These are phyloP conservation scores for Arizona elegans DNA, from an alignment of 2,113 vertebrate species.

Conservation along the genomic window DNA sequence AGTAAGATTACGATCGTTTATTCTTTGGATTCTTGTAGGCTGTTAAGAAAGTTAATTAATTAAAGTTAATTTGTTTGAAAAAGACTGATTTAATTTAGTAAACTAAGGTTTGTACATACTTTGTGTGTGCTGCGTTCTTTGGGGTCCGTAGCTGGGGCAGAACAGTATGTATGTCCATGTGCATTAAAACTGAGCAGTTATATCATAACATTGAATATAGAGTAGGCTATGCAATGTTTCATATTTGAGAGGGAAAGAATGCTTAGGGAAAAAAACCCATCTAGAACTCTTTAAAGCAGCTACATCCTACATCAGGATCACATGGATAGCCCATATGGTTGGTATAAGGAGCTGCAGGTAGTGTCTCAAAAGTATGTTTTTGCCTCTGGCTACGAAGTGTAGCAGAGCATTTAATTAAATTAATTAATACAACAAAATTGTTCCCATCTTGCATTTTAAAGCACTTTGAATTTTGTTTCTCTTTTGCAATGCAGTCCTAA, in stretches of 20 bases:
- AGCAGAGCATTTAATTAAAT: neutral
- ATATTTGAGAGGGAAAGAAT: neutral
- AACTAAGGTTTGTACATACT: too few species aligned
- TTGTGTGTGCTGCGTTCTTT: too few species aligned
- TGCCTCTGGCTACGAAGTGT: neutral
- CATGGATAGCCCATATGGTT: too few species aligned
- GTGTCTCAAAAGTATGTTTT: neutral
- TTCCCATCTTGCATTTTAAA: neutral
- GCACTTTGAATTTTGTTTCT: neutral
- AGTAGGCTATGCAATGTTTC: neutral
- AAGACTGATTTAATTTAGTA: too few species aligned
- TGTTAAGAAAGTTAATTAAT: too few species aligned
- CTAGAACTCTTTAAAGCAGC: neutral
- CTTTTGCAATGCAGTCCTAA: neutral
- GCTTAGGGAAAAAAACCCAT: neutral
- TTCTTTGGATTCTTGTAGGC: too few species aligned
- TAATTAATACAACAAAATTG: neutral
- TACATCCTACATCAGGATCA: neutral
- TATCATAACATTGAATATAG: neutral
- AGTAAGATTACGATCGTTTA: too few species aligned
- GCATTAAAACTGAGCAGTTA: neutral
- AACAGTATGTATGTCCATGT: neutral
- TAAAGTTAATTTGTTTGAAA: too few species aligned
- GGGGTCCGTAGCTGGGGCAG: too few species aligned
- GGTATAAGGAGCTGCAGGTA: neutral